Conservation (phyloP, 2,113 vertebrate genomes). For the Sisor rabdophorus region DNA sequence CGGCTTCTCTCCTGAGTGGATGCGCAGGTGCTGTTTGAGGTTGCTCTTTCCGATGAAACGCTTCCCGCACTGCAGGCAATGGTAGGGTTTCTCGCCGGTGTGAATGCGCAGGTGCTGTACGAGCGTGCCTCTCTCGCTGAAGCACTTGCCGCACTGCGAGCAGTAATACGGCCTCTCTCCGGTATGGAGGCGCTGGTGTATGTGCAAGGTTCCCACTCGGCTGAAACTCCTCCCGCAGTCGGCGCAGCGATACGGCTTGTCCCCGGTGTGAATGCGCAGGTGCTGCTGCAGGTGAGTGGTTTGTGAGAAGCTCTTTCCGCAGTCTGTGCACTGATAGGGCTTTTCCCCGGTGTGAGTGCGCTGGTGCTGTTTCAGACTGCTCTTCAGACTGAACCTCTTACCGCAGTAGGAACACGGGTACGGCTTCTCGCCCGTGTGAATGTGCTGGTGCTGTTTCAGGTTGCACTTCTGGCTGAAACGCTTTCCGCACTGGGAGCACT, state of each 20-base stretch:
- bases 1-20: not conserved
- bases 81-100: not conserved
- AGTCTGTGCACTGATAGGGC: not conserved
- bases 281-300: not conserved
- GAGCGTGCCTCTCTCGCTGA: not conserved
- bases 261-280: constrained; percentile 5
- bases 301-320: not conserved
- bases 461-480: not conserved
- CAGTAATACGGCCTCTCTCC: not conserved
- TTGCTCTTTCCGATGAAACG: not conserved
- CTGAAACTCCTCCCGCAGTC: not conserved
- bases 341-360: not conserved
- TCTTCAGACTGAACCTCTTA: not conserved
- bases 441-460: not conserved
- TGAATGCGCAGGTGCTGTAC: not conserved
- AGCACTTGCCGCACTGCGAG: not conserved
- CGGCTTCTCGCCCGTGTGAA: constrained; percentile 4
- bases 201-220: not conserved
- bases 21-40: not conserved
- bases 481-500: not conserved
- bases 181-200: not conserved
- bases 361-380: not conserved
- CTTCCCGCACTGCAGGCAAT: not conserved
- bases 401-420: not conserved
- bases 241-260: not conserved